phyloP scores from a whole-genome alignment of 2,797 vertebrate genomes.

The Protosalanx chinensis region DNA sequence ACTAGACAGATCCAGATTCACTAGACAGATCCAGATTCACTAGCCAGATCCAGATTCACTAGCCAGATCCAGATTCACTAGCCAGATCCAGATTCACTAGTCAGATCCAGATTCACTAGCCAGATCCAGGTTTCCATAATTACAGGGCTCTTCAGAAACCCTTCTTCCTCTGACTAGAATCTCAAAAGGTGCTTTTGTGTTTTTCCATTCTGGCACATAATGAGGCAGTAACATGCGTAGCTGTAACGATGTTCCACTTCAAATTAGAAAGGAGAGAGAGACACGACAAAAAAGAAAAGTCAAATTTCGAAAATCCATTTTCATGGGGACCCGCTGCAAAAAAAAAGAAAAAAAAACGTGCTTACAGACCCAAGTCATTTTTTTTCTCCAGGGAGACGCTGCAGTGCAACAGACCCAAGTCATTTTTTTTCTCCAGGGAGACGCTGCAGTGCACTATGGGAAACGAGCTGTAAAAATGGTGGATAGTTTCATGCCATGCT shows the following conservation, averaged over 20 bases:
- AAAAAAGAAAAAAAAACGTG: slow-evolving; percentile 58
- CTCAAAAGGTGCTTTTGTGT: slow-evolving; percentile 66
- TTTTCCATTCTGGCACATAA: slow-evolving; percentile 67
- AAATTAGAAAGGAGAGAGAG: slow-evolving; percentile 61
- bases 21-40: slow-evolving; percentile 38
- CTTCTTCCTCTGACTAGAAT: slow-evolving; percentile 60
- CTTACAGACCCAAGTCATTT: slow-evolving; percentile 57
- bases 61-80: slow-evolving; percentile 38
- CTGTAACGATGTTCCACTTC: slow-evolving; percentile 63
- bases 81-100: slow-evolving; percentile 26
- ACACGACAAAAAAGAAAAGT: slow-evolving; percentile 39
- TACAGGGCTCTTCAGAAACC: slow-evolving; percentile 49
- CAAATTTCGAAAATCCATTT: slow-evolving; percentile 74
- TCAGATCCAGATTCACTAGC: too few relatives aligned
- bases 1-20: slow-evolving; percentile 24
- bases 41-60: slow-evolving; percentile 38
- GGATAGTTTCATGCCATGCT: slow-evolving; percentile 36
- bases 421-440: slow-evolving; percentile 25
- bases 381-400: slow-evolving; percentile 37
- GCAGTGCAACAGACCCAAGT: slow-evolving; percentile 52
- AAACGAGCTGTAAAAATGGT: slow-evolving; percentile 48
- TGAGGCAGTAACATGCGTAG: slow-evolving; percentile 70
- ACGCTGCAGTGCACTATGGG: slow-evolving; percentile 49
- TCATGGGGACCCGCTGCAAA: slow-evolving; percentile 61
- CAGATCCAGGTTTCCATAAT: slow-evolving; percentile 35